Conservation (phyloP, 2,113 vertebrate genomes). For the Hydrochoerus hydrochaeris region DNA sequence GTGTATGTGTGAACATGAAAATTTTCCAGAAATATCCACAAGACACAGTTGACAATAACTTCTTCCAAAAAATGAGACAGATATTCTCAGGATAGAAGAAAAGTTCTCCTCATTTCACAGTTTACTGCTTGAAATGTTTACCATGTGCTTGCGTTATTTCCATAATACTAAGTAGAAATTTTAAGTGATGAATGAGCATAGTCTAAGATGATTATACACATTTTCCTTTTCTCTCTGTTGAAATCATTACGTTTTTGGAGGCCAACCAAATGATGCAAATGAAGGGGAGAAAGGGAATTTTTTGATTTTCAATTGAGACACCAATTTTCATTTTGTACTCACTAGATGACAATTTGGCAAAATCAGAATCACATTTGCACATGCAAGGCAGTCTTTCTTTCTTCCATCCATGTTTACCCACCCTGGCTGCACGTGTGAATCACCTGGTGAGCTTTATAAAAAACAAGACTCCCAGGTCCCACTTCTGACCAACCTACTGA, state of each 20-base stretch:
- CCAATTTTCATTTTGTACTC: constrained; percentile 67
- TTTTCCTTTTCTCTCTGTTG: constrained; percentile 57
- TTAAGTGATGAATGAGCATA: constrained; percentile 55
- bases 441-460: not conserved
- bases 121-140: constrained; percentile 44
- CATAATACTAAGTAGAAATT: constrained; percentile 65
- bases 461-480: not conserved
- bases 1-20: not conserved
- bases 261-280: constrained; percentile 66
- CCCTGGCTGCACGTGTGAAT: not conserved
- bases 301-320: constrained; percentile 55
- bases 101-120: not conserved
- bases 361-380: constrained; percentile 66
- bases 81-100: constrained; percentile 13
- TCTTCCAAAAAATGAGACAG: constrained; percentile 29
- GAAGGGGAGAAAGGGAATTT: not conserved
- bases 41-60: constrained; percentile 36
- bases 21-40: constrained; percentile 46
- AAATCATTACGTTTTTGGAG: constrained; percentile 67
- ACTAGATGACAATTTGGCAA: constrained; percentile 60
- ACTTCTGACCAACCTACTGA: not conserved
- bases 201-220: constrained; percentile 56
- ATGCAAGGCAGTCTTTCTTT: constrained; percentile 48
- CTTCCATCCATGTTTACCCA: not conserved
- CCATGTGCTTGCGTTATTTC: constrained; percentile 30